Evolutionary conservation across 2,888 invertebrate species (phyloP).

Genomic region (Campoletis raptor): DNA sequence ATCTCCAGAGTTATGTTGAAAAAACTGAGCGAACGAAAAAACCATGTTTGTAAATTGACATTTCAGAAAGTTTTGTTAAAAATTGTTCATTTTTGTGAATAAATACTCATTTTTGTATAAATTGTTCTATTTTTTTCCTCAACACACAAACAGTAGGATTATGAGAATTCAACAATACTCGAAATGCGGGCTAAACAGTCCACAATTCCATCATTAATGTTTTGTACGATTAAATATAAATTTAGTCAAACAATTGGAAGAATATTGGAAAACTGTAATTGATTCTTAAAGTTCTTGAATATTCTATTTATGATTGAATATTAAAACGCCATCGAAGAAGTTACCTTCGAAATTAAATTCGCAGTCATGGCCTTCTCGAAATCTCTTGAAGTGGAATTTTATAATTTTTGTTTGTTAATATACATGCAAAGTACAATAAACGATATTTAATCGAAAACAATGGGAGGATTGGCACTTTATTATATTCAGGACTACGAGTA

Average conservation of each 20-base stretch:
- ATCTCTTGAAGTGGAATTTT: background rate
- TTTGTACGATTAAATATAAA: background rate
- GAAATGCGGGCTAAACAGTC: background rate
- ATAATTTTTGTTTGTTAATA: too few species aligned
- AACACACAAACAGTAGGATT: background rate
- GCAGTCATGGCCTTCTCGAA: background rate
- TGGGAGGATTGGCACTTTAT: background rate
- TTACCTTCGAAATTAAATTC: background rate
- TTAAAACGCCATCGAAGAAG: background rate
- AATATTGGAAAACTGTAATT: background rate
- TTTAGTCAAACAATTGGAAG: background rate
- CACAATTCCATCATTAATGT: background rate
- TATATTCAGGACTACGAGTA: background rate
- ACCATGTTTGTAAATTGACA: background rate
- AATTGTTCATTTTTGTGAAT: background rate
- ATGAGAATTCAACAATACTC: background rate
- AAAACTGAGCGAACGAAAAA: background rate
- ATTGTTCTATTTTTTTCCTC: background rate
- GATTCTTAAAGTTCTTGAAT: background rate
- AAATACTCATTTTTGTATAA: slow-evolving; percentile 26
- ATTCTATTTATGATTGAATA: background rate
- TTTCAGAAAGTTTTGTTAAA: background rate
- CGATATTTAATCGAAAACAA: slow-evolving; percentile 2
- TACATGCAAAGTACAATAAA: background rate
- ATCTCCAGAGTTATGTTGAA: background rate